These are phyloP conservation scores for Cynodonichthys magdalenae DNA, from an alignment of 2,797 vertebrate genomes.

Conservation along the genomic window DNA sequence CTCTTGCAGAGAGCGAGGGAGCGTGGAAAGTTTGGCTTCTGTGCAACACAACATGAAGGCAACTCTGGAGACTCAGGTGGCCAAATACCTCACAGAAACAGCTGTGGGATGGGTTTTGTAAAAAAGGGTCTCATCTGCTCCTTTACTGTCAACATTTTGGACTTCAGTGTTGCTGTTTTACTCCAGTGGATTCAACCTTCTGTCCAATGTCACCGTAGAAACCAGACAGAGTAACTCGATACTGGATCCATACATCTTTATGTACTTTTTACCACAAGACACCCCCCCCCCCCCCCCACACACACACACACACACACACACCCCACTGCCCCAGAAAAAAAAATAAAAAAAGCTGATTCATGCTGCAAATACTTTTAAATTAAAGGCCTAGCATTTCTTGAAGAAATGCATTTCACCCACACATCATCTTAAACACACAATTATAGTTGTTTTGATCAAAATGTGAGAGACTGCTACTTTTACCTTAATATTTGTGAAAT, in stretches of 20 bases:
- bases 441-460: too few relatives aligned
- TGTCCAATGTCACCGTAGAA: constrained; percentile 17
- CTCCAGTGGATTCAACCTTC: constrained; percentile 4
- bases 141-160: constrained; percentile 12
- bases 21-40: not conserved
- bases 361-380: not conserved
- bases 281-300: too few relatives aligned
- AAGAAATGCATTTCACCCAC: too few relatives aligned
- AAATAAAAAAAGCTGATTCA: not conserved
- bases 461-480: too few relatives aligned
- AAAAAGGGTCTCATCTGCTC: constrained; percentile 7
- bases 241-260: not conserved
- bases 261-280: not conserved
- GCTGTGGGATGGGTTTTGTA: not conserved
- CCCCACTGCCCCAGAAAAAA: too few relatives aligned
- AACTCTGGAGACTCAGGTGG: not conserved
- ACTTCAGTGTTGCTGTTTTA: not conserved
- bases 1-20: not conserved
- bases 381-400: too few relatives aligned
- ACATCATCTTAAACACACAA: too few relatives aligned
- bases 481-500: too few relatives aligned
- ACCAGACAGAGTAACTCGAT: constrained; percentile 21
- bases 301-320: too few relatives aligned
- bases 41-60: not conserved
- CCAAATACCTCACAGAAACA: not conserved